These are phyloP conservation scores for Neomicropteryx cornuta DNA, from an alignment of 1,140 invertebrate genomes.

Conservation along the genomic window DNA sequence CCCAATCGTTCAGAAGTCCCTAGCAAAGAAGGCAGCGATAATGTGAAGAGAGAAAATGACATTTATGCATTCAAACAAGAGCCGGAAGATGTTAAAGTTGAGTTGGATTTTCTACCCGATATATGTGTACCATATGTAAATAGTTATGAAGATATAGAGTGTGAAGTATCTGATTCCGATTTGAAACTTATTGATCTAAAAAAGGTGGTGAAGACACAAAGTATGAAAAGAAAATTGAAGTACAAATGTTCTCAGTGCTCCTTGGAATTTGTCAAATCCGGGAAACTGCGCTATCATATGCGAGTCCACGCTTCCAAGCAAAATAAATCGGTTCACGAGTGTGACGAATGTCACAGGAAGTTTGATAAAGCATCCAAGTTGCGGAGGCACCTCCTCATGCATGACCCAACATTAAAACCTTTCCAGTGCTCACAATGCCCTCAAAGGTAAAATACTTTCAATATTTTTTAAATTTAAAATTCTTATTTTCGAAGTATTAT, in stretches of 20 bases:
- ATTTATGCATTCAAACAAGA: no score
- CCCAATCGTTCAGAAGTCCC: no score
- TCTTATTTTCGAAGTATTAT: constrained; percentile 9
- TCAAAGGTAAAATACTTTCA: no score
- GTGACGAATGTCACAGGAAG: constrained; percentile 12
- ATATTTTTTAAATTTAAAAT: constrained; percentile 19
- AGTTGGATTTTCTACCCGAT: no score
- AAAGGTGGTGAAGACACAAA: constrained; percentile 7
- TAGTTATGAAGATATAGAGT: constrained; percentile 12
- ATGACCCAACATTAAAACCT: constrained; percentile 14
- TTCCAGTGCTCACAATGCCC: constrained; percentile 22
- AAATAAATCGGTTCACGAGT: constrained; percentile 12
- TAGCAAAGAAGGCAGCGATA: no score
- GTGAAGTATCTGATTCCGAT: constrained; percentile 13
- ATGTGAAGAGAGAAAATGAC: no score
- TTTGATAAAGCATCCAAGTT: constrained; percentile 16
- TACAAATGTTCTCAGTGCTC: constrained; percentile 11
- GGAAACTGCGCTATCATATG: constrained; percentile 9
- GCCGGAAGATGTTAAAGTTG: no score
- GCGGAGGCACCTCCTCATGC: constrained; percentile 12
- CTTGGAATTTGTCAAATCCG: constrained; percentile 11
- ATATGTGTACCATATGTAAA: no score
- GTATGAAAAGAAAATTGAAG: constrained; percentile 1
- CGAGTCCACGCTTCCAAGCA: constrained; percentile 10
- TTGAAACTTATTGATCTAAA: constrained; percentile 12